Percentiles rank a stretch among this genome's conserved stretches.
These are phyloP conservation scores for Galemys pyrenaicus DNA, from an alignment of 2,113 vertebrate species.

Conservation along the genomic window DNA sequence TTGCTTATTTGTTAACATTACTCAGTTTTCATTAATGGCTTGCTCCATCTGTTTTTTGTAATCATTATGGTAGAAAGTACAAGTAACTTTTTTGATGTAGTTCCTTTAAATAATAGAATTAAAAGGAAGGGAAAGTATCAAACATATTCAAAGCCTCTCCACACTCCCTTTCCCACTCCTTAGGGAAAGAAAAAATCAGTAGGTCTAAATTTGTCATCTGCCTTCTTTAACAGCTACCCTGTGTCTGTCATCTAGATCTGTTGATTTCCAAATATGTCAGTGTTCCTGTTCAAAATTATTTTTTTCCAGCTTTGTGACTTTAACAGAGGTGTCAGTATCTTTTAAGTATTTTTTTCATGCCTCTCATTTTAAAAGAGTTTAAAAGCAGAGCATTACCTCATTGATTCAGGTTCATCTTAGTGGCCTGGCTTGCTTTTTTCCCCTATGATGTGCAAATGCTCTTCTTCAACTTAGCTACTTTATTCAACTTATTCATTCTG, in stretches of 20 bases:
- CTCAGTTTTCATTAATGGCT: neutral
- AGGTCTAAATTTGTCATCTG: constrained; percentile 7
- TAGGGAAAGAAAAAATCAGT: neutral
- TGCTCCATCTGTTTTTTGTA: neutral
- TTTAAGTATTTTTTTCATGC: neutral
- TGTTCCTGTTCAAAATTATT: constrained; percentile 44
- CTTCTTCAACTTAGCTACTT: constrained; percentile 38
- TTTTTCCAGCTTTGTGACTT: constrained; percentile 41
- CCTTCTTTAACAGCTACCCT: neutral
- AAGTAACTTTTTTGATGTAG: neutral
- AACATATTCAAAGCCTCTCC: constrained; percentile 11
- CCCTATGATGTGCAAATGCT: neutral
- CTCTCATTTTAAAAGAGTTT: constrained; percentile 24
- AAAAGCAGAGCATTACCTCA: neutral
- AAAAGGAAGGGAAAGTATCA: neutral
- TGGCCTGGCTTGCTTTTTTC: neutral
- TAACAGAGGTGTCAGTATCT: neutral
- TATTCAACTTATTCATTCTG: constrained; percentile 57
- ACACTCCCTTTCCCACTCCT: neutral
- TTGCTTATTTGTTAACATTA: neutral
- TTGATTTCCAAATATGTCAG: constrained; percentile 42
- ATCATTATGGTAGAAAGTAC: neutral
- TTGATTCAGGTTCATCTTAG: neutral
- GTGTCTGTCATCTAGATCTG: constrained; percentile 23
- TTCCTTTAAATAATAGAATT: neutral